Conservation (phyloP, 1,140 invertebrate species). For the Ganaspis sp. region DNA sequence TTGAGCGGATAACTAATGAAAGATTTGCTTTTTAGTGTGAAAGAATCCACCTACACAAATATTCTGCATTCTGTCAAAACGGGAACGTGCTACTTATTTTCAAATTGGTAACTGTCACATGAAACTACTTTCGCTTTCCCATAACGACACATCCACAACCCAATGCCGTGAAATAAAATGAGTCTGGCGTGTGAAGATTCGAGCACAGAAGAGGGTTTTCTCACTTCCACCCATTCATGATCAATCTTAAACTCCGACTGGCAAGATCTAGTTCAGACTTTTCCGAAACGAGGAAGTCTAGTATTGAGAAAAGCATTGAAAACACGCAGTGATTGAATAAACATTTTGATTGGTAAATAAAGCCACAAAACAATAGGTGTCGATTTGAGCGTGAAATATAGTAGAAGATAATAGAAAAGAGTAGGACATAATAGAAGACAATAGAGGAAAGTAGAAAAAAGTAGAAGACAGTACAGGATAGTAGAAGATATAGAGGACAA, state of each 20-base stretch:
- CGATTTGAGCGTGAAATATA: too few relatives aligned
- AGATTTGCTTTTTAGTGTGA: not conserved
- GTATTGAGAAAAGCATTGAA: not conserved
- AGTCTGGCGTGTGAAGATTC: slow-evolving; percentile 21
- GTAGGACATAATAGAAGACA: too few relatives aligned
- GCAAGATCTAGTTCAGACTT: not conserved
- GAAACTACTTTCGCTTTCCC: slow-evolving; percentile 20
- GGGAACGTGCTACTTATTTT: not conserved
- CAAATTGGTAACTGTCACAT: slow-evolving; percentile 23
- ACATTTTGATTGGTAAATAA: not conserved
- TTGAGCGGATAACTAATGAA: not conserved
- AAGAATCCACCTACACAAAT: not conserved
- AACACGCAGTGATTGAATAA: not conserved
- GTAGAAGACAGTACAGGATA: too few relatives aligned
- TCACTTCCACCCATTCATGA: slow-evolving; percentile 19
- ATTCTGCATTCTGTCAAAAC: not conserved
- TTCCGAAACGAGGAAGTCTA: not conserved
- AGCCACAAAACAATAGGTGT: too few relatives aligned
- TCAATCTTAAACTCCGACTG: not conserved
- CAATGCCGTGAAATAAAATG: slow-evolving; percentile 4
- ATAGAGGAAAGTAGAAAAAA: too few relatives aligned
- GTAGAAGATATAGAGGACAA: too few relatives aligned
- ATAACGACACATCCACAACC: not conserved
- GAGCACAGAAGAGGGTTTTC: not conserved
- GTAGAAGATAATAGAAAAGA: too few relatives aligned